Base-by-base conservation (phyloP, 37 sponge, comb jelly and placozoan genomes). In the Beroe ovata region DNA sequence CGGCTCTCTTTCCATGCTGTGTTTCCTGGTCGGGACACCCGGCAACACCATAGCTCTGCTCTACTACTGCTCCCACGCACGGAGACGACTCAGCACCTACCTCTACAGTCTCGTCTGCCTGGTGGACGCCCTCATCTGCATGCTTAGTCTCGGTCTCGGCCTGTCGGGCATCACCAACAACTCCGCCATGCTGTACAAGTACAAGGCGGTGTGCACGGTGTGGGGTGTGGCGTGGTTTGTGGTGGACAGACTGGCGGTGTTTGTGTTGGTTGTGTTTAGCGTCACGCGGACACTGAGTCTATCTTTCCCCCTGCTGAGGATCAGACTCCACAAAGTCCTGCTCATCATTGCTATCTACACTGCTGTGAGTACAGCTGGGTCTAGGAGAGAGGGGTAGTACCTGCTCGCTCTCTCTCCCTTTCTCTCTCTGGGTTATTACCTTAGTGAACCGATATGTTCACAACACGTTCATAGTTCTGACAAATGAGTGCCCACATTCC, bases 101-200 rank as follows among this genome's bases (percentile, higher is more conserved):
- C 38, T 69, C 18, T 69, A 69, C 38, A 20, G 71, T 3, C 38
- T 35, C 14, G 20, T 69, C 35, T 69, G 71, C 20, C 38, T 35
- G 38, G 38, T 34, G 18, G 38, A 69, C 38, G 19, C 26, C 36
- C 20, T 25, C 4, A 69, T 69, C 36, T 69, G 71, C 36, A 1
- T 34, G 20, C 35, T 69, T 8, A 36, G 38, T 25, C 38, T 69
- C 6, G 36, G 26, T 35, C 18, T 69, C 8, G 71, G 38, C 6
- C 71, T 69, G 26, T 69, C 71, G 3, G 71, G 71, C 11, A 29
- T 69, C 20, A 69, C 71, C 19, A 69, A 69, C 25, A 69, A 69
- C 71, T 69, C 71, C 8, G 3, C 26, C 38, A 69, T 69, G 19
- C 71, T 69, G 38, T 69, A 35, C 71, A 69, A 69, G 19, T 36